phyloP scores from a whole-genome alignment of 2,888 invertebrate species.

The Noctua comes region DNA sequence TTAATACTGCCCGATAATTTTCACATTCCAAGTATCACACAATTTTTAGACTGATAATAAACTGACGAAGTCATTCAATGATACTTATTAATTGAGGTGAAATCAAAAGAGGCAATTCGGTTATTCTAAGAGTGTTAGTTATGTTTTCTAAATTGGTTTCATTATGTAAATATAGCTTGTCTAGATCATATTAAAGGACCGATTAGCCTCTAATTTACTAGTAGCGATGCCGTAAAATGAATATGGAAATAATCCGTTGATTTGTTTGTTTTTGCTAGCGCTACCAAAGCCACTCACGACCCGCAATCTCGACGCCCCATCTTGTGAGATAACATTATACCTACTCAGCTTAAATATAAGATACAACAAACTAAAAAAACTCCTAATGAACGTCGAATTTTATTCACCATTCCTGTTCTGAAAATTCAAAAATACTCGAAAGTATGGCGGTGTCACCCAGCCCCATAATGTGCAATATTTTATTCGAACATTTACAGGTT shows the following conservation, averaged over 20 bases:
- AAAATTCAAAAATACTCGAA: conserved; percentile 76
- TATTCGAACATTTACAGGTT: conserved; percentile 81
- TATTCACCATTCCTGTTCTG: conserved; percentile 79
- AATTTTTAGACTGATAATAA: neutral
- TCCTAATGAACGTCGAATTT: conserved; percentile 82
- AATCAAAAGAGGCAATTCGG: neutral
- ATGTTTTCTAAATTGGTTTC: conserved; percentile 17
- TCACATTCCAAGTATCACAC: neutral
- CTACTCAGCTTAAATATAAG: conserved; percentile 81
- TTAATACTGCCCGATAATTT: conserved; percentile 2
- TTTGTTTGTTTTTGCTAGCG: conserved; percentile 78
- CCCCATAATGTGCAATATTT: conserved; percentile 84
- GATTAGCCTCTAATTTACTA: conserved; percentile 33
- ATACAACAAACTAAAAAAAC: conserved; percentile 78
- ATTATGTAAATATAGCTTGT: conserved; percentile 4
- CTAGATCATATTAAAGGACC: neutral
- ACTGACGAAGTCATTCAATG: neutral
- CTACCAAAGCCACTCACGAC: conserved; percentile 75
- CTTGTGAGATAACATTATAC: conserved; percentile 81
- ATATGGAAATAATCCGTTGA: conserved; percentile 24
- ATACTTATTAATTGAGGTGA: neutral
- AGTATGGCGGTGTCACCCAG: conserved; percentile 79
- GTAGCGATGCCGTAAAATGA: conserved; percentile 21
- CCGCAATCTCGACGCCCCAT: conserved; percentile 86
- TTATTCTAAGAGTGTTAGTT: conserved; percentile 2